Evolutionary conservation across 2,797 vertebrate genomes (phyloP).

Genomic region (Oryzias sinensis): DNA sequence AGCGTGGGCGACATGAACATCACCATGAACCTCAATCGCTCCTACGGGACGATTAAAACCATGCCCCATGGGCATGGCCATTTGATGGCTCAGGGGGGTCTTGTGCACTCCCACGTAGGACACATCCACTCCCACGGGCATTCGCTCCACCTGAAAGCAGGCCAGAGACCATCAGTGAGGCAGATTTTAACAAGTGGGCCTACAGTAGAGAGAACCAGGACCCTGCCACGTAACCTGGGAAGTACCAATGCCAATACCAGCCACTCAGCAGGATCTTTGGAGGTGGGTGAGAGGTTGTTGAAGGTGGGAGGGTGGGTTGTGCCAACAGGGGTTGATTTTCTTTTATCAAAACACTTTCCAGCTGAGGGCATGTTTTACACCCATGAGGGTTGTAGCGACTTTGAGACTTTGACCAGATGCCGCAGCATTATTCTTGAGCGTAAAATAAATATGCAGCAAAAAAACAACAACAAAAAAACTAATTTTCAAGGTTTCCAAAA

Average conservation of each 20-base stretch:
- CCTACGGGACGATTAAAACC: constrained; percentile 93
- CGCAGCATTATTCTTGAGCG: no score
- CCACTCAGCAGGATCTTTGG: constrained; percentile 92
- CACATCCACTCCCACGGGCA: constrained; percentile 80
- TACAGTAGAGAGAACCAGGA: constrained; percentile 91
- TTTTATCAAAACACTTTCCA: constrained; percentile 1
- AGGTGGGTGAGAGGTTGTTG: constrained; percentile 83
- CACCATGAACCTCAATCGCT: constrained; percentile 87
- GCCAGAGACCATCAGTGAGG: constrained; percentile 87
- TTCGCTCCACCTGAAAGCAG: constrained; percentile 88
- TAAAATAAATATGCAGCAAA: no score
- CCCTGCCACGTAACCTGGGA: constrained; percentile 94
- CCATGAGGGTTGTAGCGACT: no score
- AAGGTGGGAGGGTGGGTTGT: constrained; percentile 14
- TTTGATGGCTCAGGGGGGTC: constrained; percentile 66
- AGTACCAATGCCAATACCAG: constrained; percentile 88
- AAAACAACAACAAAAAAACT: no score
- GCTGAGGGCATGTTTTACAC: constrained; percentile 6
- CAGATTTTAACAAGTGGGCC: constrained; percentile 89
- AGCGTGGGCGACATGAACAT: constrained; percentile 86
- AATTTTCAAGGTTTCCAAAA: no score
- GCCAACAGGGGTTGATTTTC: constrained; percentile 3
- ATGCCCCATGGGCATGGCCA: constrained; percentile 81
- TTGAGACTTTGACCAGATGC: no score
- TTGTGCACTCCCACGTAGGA: constrained; percentile 72